Percentiles rank a stretch among this genome's conserved stretches.
Conservation (phyloP, 2,888 invertebrate genomes). For the Melinaea marsaeus region DNA sequence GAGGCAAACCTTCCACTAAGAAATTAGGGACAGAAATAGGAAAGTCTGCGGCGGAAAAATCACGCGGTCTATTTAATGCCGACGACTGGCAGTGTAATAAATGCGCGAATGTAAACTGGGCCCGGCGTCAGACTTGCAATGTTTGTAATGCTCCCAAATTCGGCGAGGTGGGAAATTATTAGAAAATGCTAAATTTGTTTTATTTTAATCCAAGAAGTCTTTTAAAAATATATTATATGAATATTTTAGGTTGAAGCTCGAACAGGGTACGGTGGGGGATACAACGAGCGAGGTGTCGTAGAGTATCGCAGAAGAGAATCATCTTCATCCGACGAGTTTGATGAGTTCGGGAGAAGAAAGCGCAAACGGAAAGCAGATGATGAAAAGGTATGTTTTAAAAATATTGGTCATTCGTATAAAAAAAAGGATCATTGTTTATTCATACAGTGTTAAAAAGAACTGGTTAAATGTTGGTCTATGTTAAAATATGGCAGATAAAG, state of each 20-base stretch:
- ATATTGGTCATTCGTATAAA: constrained; percentile 10
- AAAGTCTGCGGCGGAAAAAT: constrained; percentile 98
- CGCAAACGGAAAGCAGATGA: constrained; percentile 67
- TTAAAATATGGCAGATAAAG: constrained; percentile 62
- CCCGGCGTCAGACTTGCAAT: constrained; percentile 95
- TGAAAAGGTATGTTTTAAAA: constrained; percentile 44
- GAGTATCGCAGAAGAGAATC: constrained; percentile 94
- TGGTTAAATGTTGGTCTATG: constrained; percentile 28
- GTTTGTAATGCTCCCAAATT: constrained; percentile 99
- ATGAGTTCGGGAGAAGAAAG: constrained; percentile 90
- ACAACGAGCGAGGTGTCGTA: constrained; percentile 96
- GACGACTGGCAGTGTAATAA: constrained; percentile 99
- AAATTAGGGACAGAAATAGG: constrained; percentile 98
- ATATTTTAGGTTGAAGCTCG: constrained; percentile 81
- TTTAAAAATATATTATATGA: not conserved
- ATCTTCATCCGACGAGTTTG: constrained; percentile 96
- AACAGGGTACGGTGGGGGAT: constrained; percentile 91
- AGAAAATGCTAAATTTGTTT: not conserved
- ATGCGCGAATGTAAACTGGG: constrained; percentile 99
- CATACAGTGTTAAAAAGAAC: constrained; percentile 21
- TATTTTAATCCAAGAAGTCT: not conserved
- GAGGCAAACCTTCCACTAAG: constrained; percentile 77
- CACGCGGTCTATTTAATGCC: constrained; percentile 95
- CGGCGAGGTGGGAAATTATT: constrained; percentile 86
- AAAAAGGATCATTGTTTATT: constrained; percentile 12